Base-by-base conservation (phyloP, 1,140 invertebrate genomes). In the Drosophila tristis region DNA sequence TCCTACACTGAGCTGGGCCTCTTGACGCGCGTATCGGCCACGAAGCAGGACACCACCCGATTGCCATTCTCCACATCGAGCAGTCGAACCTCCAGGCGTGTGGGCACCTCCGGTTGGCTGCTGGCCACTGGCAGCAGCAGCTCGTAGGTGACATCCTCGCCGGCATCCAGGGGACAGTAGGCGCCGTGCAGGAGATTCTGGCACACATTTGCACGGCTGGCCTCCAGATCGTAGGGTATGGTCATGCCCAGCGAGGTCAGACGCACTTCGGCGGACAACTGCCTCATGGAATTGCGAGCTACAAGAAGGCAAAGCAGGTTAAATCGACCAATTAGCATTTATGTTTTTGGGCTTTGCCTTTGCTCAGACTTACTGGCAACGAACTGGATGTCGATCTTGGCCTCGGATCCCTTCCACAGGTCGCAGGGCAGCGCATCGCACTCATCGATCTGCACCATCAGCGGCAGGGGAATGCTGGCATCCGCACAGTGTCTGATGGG, bases 101-200 rank as follows among this genome's bases (percentile, higher is more conserved):
- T 81, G 39, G 84, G 90, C 15, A 91, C 80, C 51, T 91, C 89
- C 0, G 74, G 89, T 35, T 84, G 80, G 39, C 55, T 74, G 45
- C 31, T 66, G 25, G 56, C 51, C 25, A 91, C 55, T 0, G 84
- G 55, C 48, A 91, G 39, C 3, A 74, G 29, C 29, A 91, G 66
- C 23, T 75, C 60, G 51, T 91, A 91, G 62, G 81, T 90, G 35
- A 79, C 90, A 84, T 91, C 90, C 51, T 91, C 90, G 42, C 72
- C 84, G 23, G 72, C 74, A 54, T 91, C 70, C 23, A 91, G 54
- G 1, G 90, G 90, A 44, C 90, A 91, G 31, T 91, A 90, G 61
- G 82, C 82, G 7, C 78, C 90, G 26, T 81, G 72, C 15, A 90
- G 16, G 0, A 91, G 71, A 75, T 91, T 86, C 5, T 43, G 25